phyloP scores from a whole-genome alignment of 2,113 vertebrate species.

The Ciconia stormi region DNA sequence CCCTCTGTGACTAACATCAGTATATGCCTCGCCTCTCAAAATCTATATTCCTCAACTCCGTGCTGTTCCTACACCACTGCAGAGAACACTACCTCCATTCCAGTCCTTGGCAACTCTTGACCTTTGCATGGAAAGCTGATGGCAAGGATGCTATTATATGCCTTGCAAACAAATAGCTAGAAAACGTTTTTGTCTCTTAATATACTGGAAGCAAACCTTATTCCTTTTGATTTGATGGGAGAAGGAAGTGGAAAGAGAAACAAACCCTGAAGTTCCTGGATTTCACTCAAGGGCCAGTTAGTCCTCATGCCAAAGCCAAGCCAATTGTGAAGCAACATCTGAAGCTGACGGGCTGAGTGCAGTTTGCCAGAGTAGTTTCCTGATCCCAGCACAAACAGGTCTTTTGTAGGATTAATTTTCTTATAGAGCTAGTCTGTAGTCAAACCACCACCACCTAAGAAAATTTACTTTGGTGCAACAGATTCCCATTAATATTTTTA shows the following conservation, averaged over 20 bases:
- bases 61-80: neutral
- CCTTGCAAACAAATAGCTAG: neutral
- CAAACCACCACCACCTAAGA: neutral
- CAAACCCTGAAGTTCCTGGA: neutral
- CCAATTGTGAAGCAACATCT: neutral
- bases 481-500: neutral
- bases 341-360: neutral
- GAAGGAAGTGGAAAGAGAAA: neutral
- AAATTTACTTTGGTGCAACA: neutral
- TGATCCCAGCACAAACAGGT: neutral
- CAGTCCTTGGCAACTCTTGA: neutral
- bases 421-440: neutral
- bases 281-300: neutral
- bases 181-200: neutral
- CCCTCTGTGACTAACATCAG: neutral
- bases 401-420: neutral
- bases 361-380: neutral
- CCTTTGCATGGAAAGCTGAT: neutral
- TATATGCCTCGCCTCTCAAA: neutral
- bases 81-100: neutral
- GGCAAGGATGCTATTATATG: neutral
- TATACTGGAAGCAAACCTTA: neutral
- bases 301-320: neutral
- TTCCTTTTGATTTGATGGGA: neutral
- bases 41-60: fast-evolving